These are phyloP conservation scores for Microplitis deprimator DNA, from an alignment of 2,888 invertebrate genomes.

Conservation along the genomic window DNA sequence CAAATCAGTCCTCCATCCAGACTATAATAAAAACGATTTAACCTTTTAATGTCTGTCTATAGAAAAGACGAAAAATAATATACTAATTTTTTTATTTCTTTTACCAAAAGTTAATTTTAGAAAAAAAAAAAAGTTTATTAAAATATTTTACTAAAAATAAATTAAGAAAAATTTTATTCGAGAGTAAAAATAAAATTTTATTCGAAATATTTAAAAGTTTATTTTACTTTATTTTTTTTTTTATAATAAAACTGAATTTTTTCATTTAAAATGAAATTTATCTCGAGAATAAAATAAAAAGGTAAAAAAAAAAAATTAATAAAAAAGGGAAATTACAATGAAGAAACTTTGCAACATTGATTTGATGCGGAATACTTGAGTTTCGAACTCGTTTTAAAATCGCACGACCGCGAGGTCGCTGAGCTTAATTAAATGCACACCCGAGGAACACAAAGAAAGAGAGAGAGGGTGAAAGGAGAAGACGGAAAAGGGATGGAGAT, in stretches of 20 bases:
- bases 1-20: conserved; percentile 30
- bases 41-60: conserved; percentile 53
- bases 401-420: conserved; percentile 56
- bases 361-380: conserved; percentile 23
- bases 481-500: background rate
- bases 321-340: conserved; percentile 25
- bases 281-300: background rate
- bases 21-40: conserved; percentile 41
- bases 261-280: background rate
- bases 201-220: background rate
- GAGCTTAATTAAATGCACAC: conserved; percentile 64
- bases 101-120: no score
- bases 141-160: no score
- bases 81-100: no score
- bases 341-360: conserved; percentile 33
- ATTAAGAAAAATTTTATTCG: background rate
- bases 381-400: conserved; percentile 55
- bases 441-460: background rate
- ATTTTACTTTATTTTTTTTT: background rate
- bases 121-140: no score
- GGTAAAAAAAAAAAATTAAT: background rate
- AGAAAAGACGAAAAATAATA: background rate
- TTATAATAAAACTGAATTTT: background rate
- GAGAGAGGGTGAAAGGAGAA: background rate
- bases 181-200: background rate